These are phyloP conservation scores for Cyprinodon tularosa DNA, from an alignment of 2,113 vertebrate genomes.

Conservation along the genomic window DNA sequence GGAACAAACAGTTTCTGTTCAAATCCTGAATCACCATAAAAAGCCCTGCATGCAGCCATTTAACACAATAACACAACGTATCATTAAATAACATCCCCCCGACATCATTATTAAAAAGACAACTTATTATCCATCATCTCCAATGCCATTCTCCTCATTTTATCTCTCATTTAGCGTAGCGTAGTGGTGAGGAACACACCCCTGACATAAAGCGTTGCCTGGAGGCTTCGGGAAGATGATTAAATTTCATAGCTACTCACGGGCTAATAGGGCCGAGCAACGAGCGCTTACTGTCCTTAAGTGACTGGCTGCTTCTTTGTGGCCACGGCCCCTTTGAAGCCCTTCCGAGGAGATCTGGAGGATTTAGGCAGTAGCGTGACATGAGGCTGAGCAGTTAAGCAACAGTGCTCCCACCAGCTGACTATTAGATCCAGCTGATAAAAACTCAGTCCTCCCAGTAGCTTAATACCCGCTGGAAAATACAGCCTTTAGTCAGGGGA, in stretches of 20 bases:
- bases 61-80: conserved; percentile 29
- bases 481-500: neutral
- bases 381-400: conserved; percentile 71
- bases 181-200: conserved; percentile 44
- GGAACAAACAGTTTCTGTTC: conserved; percentile 34
- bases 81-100: conserved; percentile 49
- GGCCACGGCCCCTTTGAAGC: conserved; percentile 70
- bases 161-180: conserved; percentile 53
- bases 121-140: conserved; percentile 55
- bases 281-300: conserved; percentile 75
- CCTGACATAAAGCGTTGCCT: conserved; percentile 76
- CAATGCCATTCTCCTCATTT: conserved; percentile 40
- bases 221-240: conserved; percentile 75
- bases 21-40: conserved; percentile 30
- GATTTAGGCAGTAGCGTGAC: conserved; percentile 76
- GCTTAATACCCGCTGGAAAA: neutral
- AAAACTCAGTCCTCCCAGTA: conserved; percentile 45
- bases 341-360: conserved; percentile 67
- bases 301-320: conserved; percentile 66
- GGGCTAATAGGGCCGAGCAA: conserved; percentile 75
- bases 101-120: conserved; percentile 49
- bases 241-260: conserved; percentile 84
- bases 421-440: conserved; percentile 77
- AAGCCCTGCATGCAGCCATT: conserved; percentile 35
- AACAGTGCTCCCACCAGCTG: conserved; percentile 69